A percentile compares a stretch with the other conserved stretches of the same genome.
Evolutionary conservation across 2,113 vertebrate genomes (phyloP).

Genomic region (Dissostichus mawsoni): DNA sequence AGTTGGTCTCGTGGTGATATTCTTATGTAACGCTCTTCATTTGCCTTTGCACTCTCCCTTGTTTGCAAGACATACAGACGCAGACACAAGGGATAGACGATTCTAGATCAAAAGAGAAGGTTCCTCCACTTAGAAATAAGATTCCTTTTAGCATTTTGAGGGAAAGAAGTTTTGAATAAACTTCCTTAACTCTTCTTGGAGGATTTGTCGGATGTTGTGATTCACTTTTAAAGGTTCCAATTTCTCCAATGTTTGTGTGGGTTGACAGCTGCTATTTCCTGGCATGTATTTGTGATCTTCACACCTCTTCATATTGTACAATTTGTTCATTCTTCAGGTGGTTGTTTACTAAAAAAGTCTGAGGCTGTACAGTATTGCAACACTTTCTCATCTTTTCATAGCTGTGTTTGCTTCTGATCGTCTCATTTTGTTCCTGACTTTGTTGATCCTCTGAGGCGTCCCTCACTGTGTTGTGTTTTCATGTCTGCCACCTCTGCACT

Average conservation of each 20-base stretch:
- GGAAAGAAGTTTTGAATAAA: background rate
- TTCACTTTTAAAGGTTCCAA: background rate
- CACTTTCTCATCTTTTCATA: background rate
- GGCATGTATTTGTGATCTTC: background rate
- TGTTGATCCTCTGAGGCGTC: background rate
- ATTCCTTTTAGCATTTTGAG: slow-evolving; percentile 2
- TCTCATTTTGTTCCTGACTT: background rate
- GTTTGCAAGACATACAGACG: slow-evolving; percentile 22
- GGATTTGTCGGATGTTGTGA: background rate
- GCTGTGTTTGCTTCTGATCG: background rate
- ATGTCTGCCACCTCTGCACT: background rate
- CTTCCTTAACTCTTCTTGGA: background rate
- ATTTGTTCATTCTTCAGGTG: slow-evolving; percentile 2
- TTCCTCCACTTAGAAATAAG: slow-evolving; percentile 22
- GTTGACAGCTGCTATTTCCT: background rate
- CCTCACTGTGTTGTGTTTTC: background rate
- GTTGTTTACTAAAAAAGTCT: slow-evolving; percentile 3
- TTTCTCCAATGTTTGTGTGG: background rate
- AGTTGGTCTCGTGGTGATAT: slow-evolving; percentile 51
- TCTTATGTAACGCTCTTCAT: slow-evolving; percentile 66
- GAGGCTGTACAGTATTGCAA: slow-evolving; percentile 3
- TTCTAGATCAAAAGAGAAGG: slow-evolving; percentile 24
- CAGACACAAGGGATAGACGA: slow-evolving; percentile 1
- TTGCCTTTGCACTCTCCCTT: slow-evolving; percentile 48
- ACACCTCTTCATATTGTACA: background rate